These are phyloP conservation scores for Daboia siamensis DNA, from an alignment of 2,113 vertebrate species.

Conservation along the genomic window DNA sequence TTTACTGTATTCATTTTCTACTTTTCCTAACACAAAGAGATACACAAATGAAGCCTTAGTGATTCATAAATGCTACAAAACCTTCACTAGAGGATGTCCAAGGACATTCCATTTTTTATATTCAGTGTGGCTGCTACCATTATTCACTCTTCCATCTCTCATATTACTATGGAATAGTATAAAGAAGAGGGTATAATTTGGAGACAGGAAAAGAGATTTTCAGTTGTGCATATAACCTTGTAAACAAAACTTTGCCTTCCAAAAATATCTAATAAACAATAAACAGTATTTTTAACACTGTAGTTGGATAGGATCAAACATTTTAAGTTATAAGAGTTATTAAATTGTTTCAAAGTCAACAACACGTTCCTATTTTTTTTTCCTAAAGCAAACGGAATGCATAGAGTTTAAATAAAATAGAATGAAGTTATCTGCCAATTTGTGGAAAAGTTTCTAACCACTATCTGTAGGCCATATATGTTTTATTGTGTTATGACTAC, in stretches of 20 bases:
- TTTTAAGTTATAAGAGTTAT: slow-evolving; percentile 5
- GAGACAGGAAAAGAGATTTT: slow-evolving; percentile 8
- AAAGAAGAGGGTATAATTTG: slow-evolving; percentile 3
- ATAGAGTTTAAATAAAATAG: background rate
- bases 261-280: background rate
- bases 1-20: slow-evolving; percentile 35
- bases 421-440: background rate
- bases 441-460: background rate
- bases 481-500: background rate
- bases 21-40: slow-evolving; percentile 15
- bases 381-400: background rate
- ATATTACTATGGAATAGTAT: background rate
- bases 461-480: background rate
- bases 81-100: slow-evolving; percentile 28
- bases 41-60: slow-evolving; percentile 27
- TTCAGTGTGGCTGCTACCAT: slow-evolving; percentile 27
- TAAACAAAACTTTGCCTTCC: background rate
- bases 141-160: slow-evolving; percentile 37
- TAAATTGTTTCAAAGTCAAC: background rate
- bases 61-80: slow-evolving; percentile 25
- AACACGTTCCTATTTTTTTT: background rate
- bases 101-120: slow-evolving; percentile 31
- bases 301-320: background rate
- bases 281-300: background rate
- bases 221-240: background rate